Base-by-base conservation (phyloP, 2,888 invertebrate genomes). In the Villa cingulata region DNA sequence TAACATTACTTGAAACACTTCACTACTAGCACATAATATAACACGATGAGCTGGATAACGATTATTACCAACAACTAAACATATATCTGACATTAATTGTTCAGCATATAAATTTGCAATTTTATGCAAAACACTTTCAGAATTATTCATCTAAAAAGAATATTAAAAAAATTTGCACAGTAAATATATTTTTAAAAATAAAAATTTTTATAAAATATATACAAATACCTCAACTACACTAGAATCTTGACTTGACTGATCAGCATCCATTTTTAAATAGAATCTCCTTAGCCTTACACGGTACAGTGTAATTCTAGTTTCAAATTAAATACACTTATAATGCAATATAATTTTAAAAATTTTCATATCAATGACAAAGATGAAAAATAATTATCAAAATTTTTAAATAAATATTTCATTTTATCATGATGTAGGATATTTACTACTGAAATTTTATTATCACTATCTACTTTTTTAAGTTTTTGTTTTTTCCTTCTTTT, bases 1-100 rank as follows among this genome's bases (percentile, higher is more conserved):
- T 39, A 95, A 70, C 95, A 95, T 95, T n/a, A 88, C 90, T 74
- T 90, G 89, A 65, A 95, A 94, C 41, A 95, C 94, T 72, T 94
- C 94, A 68, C 92, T 92, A 56, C 87, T 89, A 47, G 91, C 89
- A 70, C 91, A 91, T 5, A 95, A 74, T 58, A 95, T 91, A 9
- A 95, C 78, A 51, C 90, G 77, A 69, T 95, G 95, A 2, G 90
- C 87, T 1, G 88, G 85, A 69, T 86, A 92, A 49, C 82, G 80
- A 41, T 80, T 76, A 3, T 82, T 81, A 4, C 85, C 87, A 23
- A 95, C 91, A 51, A 86, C 80, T 39, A 95, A 70, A 37, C 80
- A 80, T 46, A 95, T 80, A 66, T 95, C 95, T 58, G 88, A 89
- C 84, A 95, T 86, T 58, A 89, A 71, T 58, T 85, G 81, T 55